Percentiles rank a stretch among this genome's conserved stretches.
phyloP scores from a whole-genome alignment of 37 sponge, comb jelly and placozoan genomes.

The Chondrosia reniformis region DNA sequence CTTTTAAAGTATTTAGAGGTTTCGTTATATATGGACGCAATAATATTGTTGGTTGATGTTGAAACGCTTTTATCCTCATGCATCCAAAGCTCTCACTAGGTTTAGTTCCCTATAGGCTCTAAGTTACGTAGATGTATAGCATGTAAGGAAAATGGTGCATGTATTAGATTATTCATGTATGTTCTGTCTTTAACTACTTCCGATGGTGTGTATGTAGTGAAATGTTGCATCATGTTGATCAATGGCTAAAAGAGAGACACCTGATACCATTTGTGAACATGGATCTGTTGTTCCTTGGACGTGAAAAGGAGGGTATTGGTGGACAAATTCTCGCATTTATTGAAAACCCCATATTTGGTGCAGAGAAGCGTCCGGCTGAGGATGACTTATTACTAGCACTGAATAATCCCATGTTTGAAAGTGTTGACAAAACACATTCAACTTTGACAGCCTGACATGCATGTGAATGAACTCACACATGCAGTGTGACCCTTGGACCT shows the following conservation, averaged over 20 bases:
- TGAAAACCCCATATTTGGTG: constrained; percentile 55
- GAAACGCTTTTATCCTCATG: no score
- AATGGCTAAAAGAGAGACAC: constrained; percentile 75
- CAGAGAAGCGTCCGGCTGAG: constrained; percentile 45
- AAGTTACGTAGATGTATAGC: no score
- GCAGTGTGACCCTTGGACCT: no score
- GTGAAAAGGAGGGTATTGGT: constrained; percentile 39
- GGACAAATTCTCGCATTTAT: constrained; percentile 57
- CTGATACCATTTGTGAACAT: constrained; percentile 48
- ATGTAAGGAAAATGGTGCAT: no score
- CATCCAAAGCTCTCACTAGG: no score
- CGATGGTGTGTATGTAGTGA: constrained; percentile 43
- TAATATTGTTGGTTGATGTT: no score
- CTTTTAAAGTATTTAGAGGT: no score
- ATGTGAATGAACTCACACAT: no score
- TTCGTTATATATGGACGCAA: no score
- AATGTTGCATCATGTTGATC: constrained; percentile 48
- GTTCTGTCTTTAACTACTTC: no score
- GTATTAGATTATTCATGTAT: no score
- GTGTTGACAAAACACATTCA: neutral
- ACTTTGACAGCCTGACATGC: neutral
- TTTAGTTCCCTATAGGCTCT: no score
- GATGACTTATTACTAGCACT: constrained; percentile 57
- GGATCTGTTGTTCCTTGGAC: constrained; percentile 44
- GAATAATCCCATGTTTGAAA: constrained; percentile 68